Evolutionary conservation across 1,140 invertebrate species (phyloP), one percentile per base, ranked within the genome.

Genomic region (Drosophila leontia): DNA sequence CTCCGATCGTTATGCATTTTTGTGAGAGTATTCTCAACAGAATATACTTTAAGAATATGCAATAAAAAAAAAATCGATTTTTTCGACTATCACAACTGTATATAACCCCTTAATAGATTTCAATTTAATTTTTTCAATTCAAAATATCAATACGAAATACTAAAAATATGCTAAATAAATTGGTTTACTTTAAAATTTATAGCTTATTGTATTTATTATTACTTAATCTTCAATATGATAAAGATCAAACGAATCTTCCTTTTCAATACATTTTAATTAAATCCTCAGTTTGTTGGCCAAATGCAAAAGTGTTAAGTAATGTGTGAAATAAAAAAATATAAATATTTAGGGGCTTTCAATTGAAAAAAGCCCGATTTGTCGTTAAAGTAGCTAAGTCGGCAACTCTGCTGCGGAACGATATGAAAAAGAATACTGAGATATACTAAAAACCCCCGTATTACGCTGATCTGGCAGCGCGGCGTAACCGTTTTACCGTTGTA

Each of bases 401-500:
- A 13, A 0, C 13, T 13, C 8, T 26, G 8, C 5, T 6, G 13
- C 13, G 35, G 35, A 56, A 56, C 41, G 35, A 19, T 15, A 3
- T 11, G 26, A 58, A 3, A 12, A 9, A 3, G 26, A 42, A 76
- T 64, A 71, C 64, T 5, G 37, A 8, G 44, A 35, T n/a, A 44
- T 61, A 61, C 15, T 5, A n/a, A 8, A 44, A n/a, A 39, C 39
- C 23, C 7, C 2, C 2, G n/a, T 9, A 23, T 15, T 53, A 9
- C 0, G 1, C 9, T 19, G 7, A 53, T 62, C 15, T 67, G 77
- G 77, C 68, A 74, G 12, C 47, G 5, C 34, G 11, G 1, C 0
- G 11, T 15, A 55, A 15, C 32, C 7, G 32, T 13, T n/a, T 1
- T 35, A 53, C 50, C 50, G 34, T 55, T 55, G 17, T 8, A 9